Evolutionary conservation across 2,113 vertebrate genomes (phyloP).

Genomic region (Crotalus tigris): DNA sequence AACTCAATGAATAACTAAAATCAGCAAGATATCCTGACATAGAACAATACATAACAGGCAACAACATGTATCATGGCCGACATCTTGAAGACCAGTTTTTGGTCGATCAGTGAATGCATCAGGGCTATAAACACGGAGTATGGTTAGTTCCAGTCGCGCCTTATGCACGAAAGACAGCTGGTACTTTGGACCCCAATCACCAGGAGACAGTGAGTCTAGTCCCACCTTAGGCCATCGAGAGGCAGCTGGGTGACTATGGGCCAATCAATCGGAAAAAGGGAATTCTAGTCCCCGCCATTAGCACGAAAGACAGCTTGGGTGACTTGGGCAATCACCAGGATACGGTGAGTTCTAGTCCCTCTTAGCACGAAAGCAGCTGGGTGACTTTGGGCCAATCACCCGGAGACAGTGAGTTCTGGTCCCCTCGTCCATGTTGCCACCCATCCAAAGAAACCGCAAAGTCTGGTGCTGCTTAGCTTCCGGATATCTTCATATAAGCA

Average conservation of each 20-base stretch:
- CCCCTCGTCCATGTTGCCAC: no score
- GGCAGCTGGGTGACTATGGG: rapidly evolving
- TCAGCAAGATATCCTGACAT: neutral
- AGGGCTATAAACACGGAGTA: neutral
- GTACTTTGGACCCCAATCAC: no score
- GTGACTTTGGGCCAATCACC: no score
- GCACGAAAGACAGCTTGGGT: no score
- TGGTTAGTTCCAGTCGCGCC: no score
- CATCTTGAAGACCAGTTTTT: neutral
- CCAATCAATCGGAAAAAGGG: neutral
- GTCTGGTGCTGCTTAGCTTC: neutral
- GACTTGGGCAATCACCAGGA: no score
- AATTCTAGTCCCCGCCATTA: neutral
- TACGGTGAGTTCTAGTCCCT: no score
- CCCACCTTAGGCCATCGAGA: rapidly evolving
- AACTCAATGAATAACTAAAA: neutral
- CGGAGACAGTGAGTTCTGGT: no score
- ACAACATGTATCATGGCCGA: neutral
- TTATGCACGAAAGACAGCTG: rapidly evolving
- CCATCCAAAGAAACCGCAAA: neutral
- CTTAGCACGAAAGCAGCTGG: rapidly evolving
- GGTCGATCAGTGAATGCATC: neutral
- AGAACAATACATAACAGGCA: neutral
- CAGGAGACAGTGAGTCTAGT: no score
- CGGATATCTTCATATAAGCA: neutral